Base-by-base conservation (phyloP, 1,140 invertebrate species). In the Hypothenemus hampei region DNA sequence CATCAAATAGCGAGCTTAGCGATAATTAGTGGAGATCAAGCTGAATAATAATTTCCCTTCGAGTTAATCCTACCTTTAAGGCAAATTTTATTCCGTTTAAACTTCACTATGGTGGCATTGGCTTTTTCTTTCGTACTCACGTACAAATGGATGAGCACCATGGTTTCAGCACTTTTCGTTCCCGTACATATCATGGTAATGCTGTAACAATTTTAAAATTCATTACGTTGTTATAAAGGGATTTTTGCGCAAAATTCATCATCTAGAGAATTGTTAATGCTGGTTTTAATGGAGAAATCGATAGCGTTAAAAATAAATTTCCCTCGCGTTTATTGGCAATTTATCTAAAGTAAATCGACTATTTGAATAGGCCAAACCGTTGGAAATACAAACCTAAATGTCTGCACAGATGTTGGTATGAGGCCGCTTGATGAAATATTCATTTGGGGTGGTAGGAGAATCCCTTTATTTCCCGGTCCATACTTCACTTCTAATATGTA, bases 31-130 rank as follows among this genome's bases (percentile, higher is more conserved):
- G 3, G 43, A 45, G 26, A 45, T 10, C 15, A 18, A 16, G 5
- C 11, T 45, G 43, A 45, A 45, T 45, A 45, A 45, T 45, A 45
- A 45, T 45, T 45, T 31, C 26, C 24, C n/a, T n/a, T n/a, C n/a
- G n/a, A 45, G 43, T 11, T 19, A 29, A 45, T 26, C 56, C 50
- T 68, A 91, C 88, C 86, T 83, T 89, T 87, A 33, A 87, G 77
- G 66, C 91, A 93, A 62, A 91, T 87, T 75, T 92, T 93, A 72
- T 89, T 91, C 59, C 91, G 76, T 66, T 84, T 86, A 72, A 93
- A 87, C 52, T 85, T 81, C 21, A 93, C 74, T 40, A 79, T 74
- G 4, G 87, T 89, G 57, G 86, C 81, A 65, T 89, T 88, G 64
- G 81, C 77, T 36, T 74, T 73, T 47, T 80, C 78, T n/a, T 78